These are phyloP conservation scores for Propsilocerus akamusi DNA, from an alignment of 1,140 invertebrate genomes.

Conservation along the genomic window DNA sequence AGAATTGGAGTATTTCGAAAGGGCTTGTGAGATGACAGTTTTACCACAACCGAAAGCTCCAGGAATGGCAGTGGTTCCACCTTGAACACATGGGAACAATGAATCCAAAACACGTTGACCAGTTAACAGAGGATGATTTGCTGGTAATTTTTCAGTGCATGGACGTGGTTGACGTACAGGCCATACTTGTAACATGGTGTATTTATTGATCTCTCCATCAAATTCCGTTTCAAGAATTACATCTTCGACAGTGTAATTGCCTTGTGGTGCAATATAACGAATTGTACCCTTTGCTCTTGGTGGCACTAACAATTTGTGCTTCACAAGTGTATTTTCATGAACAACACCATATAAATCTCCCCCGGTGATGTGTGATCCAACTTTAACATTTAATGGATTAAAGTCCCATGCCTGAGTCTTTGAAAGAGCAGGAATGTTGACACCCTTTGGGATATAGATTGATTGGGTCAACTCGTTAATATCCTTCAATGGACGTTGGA, in stretches of 20 bases:
- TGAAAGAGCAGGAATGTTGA: conserved; percentile 85
- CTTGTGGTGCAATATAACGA: conserved; percentile 84
- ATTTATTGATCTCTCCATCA: conserved; percentile 84
- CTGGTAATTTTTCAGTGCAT: conserved; percentile 91
- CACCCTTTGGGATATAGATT: conserved; percentile 99
- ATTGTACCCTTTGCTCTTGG: conserved; percentile 91
- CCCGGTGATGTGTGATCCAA: conserved; percentile 91
- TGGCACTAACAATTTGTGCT: conserved; percentile 89
- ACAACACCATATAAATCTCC: conserved; percentile 94
- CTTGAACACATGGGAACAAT: conserved; percentile 96
- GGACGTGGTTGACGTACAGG: conserved; percentile 97
- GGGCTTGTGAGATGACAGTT: conserved; percentile 65
- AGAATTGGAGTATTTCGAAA: conserved; percentile 99
- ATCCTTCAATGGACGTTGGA: conserved; percentile 94
- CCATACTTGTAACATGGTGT: conserved; percentile 88
- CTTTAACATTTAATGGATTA: conserved; percentile 67
- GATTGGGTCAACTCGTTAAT: conserved; percentile 85
- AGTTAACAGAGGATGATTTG: conserved; percentile 93
- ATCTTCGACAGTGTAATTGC: conserved; percentile 92
- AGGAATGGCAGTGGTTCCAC: conserved; percentile 98
- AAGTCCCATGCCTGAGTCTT: conserved; percentile 82
- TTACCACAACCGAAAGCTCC: conserved; percentile 60
- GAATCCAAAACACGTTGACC: conserved; percentile 96
- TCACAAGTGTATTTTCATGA: conserved; percentile 92
- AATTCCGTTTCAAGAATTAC: conserved; percentile 94